Conservation (phyloP, 1,140 invertebrate genomes). For the Drosophila melanica region DNA sequence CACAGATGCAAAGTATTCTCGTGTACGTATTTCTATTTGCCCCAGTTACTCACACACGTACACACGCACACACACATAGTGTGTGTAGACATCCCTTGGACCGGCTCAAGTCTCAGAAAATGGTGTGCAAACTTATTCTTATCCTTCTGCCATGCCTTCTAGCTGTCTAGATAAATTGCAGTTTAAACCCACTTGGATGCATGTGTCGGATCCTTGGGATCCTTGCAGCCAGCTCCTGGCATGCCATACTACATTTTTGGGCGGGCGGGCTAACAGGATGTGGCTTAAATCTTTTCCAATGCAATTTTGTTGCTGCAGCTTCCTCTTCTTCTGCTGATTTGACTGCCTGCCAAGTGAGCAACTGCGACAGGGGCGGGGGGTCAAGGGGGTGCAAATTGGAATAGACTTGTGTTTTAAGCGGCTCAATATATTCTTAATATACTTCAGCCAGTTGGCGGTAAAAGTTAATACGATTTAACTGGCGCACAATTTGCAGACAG, state of each 20-base stretch:
- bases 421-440: constrained; percentile 82
- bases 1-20: constrained; percentile 49
- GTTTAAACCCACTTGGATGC: constrained; percentile 79
- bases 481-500: constrained; percentile 66
- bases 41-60: constrained; percentile 6
- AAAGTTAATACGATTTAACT: constrained; percentile 81
- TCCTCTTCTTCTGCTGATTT: constrained; percentile 39
- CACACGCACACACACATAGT: not conserved
- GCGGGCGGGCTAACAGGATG: constrained; percentile 45
- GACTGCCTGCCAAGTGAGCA: constrained; percentile 61
- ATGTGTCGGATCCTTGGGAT: constrained; percentile 59
- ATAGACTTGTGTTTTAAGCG: constrained; percentile 74
- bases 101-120: constrained; percentile 56
- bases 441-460: constrained; percentile 74
- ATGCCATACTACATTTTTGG: constrained; percentile 64
- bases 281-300: constrained; percentile 52
- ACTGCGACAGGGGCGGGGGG: not conserved
- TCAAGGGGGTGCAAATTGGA: constrained; percentile 47
- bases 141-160: constrained; percentile 67
- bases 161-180: constrained; percentile 78
- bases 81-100: not conserved
- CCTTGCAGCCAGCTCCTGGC: constrained; percentile 32
- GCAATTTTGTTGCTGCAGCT: constrained; percentile 34
- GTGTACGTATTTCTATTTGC: constrained; percentile 31
- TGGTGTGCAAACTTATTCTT: constrained; percentile 77